Conservation (phyloP, 2,797 vertebrate species). For the Coregonus suidteri region DNA sequence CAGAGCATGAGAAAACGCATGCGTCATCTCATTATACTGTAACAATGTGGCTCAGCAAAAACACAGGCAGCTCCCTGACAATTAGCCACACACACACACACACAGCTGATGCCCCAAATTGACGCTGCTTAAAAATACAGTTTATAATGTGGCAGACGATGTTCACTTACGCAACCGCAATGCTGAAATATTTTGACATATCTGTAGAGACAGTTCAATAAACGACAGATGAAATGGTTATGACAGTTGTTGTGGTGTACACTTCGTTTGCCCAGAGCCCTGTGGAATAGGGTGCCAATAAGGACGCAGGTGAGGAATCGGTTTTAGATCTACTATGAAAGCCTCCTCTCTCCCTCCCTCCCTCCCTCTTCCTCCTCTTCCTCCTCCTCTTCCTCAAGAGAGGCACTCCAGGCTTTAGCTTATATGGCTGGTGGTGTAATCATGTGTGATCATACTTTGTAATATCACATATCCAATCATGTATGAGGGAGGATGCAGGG, state of each 20-base stretch:
- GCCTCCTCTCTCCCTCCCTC: not conserved
- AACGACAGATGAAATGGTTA: constrained; percentile 12
- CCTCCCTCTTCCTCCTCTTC: no score
- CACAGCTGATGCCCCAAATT: constrained; percentile 42
- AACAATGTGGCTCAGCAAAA: constrained; percentile 65
- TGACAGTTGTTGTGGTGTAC: constrained; percentile 40
- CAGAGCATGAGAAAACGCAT: constrained; percentile 49
- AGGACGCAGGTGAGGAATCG: not conserved
- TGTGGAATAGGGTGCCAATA: not conserved
- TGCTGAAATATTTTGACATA: constrained; percentile 57
- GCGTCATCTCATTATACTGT: constrained; percentile 66
- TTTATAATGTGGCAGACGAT: constrained; percentile 68
- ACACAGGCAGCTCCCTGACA: constrained; percentile 58
- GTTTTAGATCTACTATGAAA: constrained; percentile 11
- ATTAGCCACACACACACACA: not conserved
- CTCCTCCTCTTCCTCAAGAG: not conserved
- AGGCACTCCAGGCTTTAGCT: not conserved
- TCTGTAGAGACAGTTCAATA: constrained; percentile 57
- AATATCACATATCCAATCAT: not conserved
- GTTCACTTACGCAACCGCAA: constrained; percentile 67
- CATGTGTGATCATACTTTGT: not conserved
- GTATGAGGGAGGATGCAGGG: not conserved
- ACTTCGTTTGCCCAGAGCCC: not conserved
- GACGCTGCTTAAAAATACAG: constrained; percentile 19
- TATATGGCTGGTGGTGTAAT: not conserved